A percentile compares a stretch with the other conserved stretches of the same genome.
These are phyloP conservation scores for Smithornis capensis DNA, from an alignment of 2,113 vertebrate species.

Conservation along the genomic window DNA sequence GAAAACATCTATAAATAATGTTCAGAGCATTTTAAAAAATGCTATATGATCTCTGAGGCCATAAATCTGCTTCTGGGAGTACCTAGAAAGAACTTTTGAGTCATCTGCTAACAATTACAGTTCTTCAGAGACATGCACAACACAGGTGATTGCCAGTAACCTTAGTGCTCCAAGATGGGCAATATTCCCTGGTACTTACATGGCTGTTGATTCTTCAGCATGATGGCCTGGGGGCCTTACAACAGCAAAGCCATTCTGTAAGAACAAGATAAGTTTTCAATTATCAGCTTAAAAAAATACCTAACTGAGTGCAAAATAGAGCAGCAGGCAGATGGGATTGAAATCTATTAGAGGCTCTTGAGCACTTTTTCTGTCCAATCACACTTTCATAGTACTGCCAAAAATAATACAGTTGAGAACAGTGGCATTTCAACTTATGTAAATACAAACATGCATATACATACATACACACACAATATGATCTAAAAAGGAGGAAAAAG, in stretches of 20 bases:
- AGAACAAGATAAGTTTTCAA: slow-evolving; percentile 76
- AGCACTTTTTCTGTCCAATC: slow-evolving; percentile 26
- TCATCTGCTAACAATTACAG: slow-evolving; percentile 94
- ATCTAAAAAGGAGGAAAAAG: slow-evolving; percentile 7
- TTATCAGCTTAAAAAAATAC: slow-evolving; percentile 59
- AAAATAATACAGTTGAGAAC: slow-evolving; percentile 31
- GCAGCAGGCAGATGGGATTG: slow-evolving; percentile 11
- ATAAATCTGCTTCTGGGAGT: slow-evolving; percentile 89
- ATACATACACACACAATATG: not conserved
- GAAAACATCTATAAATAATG: slow-evolving; percentile 88
- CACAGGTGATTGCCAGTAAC: slow-evolving; percentile 85
- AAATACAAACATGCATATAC: not conserved
- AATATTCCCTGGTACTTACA: slow-evolving; percentile 82
- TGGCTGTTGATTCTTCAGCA: slow-evolving; percentile 82
- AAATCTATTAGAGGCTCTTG: slow-evolving; percentile 4
- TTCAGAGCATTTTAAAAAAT: slow-evolving; percentile 83
- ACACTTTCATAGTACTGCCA: slow-evolving; percentile 19
- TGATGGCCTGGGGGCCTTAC: slow-evolving; percentile 83
- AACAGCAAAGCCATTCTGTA: slow-evolving; percentile 84
- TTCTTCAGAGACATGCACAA: slow-evolving; percentile 76
- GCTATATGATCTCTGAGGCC: slow-evolving; percentile 88
- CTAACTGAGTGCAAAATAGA: slow-evolving; percentile 10
- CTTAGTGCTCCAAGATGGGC: slow-evolving; percentile 76
- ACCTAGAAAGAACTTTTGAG: slow-evolving; percentile 85
- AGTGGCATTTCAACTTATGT: not conserved